phyloP scores from a whole-genome alignment of 2,113 vertebrate species.

The Myxocyprinus asiaticus region DNA sequence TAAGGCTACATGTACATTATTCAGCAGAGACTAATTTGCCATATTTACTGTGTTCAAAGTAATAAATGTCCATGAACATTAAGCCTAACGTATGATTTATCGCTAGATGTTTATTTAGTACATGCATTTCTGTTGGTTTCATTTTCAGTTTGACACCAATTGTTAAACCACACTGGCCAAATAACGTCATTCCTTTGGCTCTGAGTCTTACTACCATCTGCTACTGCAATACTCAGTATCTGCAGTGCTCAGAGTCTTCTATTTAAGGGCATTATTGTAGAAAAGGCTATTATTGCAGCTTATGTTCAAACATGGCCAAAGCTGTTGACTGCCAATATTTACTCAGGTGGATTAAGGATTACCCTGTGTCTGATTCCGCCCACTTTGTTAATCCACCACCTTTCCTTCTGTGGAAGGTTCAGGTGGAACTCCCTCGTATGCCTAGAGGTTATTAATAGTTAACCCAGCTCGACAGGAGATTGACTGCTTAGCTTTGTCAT shows the following conservation, averaged over 20 bases:
- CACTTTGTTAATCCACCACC: conserved; percentile 55
- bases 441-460: neutral
- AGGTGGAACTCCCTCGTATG: neutral
- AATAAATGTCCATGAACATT: neutral
- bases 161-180: neutral
- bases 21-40: neutral
- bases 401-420: neutral
- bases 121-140: neutral
- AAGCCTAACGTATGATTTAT: neutral
- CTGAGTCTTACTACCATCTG: neutral
- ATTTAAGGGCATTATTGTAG: conserved; percentile 44
- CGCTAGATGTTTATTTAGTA: neutral
- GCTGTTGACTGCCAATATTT: conserved; percentile 62
- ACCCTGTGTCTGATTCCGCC: conserved; percentile 52
- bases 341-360: conserved; percentile 67
- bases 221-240: neutral
- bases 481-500: neutral
- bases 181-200: neutral
- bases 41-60: neutral
- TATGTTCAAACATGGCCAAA: conserved; percentile 52
- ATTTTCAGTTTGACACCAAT: neutral
- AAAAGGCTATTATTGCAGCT: conserved; percentile 65
- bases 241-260: neutral
- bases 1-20: neutral
- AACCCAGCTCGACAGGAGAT: neutral